These are phyloP conservation scores for Triplophysa siluroides DNA, from an alignment of 2,113 vertebrate genomes.

Conservation along the genomic window DNA sequence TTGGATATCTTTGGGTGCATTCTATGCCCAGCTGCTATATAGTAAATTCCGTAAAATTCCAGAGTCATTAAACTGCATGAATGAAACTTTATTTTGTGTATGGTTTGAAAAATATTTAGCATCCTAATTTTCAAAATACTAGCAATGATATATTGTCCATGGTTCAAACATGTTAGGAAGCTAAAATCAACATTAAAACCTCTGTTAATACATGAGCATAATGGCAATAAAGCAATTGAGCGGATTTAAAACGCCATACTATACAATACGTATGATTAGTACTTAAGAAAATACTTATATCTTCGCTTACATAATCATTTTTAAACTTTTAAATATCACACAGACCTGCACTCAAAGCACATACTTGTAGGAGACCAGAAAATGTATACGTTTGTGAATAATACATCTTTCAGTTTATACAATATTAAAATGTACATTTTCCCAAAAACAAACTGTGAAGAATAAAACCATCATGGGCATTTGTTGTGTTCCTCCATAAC, in stretches of 20 bases:
- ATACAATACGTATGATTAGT: background rate
- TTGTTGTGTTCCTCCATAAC: background rate
- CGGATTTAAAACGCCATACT: background rate
- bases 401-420: background rate
- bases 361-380: slow-evolving; percentile 4
- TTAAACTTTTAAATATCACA: slow-evolving; percentile 4
- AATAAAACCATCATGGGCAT: background rate
- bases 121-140: background rate
- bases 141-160: background rate
- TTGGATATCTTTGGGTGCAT: too few relatives aligned
- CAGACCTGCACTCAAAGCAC: slow-evolving; percentile 8
- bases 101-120: slow-evolving; percentile 29
- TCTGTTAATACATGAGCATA: background rate
- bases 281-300: slow-evolving; percentile 15
- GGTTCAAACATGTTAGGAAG: background rate
- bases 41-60: too few relatives aligned
- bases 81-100: slow-evolving; percentile 37
- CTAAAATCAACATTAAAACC: background rate
- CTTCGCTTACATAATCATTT: background rate
- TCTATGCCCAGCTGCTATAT: too few relatives aligned
- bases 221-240: background rate
- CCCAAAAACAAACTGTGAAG: background rate
- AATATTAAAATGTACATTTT: background rate
- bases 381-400: background rate
- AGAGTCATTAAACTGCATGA: too few relatives aligned